phyloP scores from a whole-genome alignment of 2,888 invertebrate genomes.

The Phortica okadai region DNA sequence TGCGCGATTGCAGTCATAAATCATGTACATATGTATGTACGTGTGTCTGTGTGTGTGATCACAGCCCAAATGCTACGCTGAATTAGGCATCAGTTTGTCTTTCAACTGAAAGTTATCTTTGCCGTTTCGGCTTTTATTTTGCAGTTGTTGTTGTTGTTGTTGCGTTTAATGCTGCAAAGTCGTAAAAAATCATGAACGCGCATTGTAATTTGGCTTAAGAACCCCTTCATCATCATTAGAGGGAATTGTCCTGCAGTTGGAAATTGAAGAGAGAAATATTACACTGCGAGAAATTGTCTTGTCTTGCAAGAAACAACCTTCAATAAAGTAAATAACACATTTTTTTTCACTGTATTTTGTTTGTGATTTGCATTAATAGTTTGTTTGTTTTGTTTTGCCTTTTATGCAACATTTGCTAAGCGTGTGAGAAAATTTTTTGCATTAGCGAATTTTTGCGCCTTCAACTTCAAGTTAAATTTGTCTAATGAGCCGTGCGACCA shows the following conservation, averaged over 20 bases:
- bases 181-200: conserved; percentile 25
- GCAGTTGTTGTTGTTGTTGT: conserved; percentile 6
- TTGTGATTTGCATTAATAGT: not conserved
- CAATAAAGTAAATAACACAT: not conserved
- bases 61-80: conserved; percentile 30
- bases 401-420: not conserved
- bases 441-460: not conserved
- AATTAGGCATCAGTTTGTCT: conserved; percentile 30
- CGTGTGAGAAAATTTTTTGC: not conserved
- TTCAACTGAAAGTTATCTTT: not conserved
- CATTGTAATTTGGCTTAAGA: conserved; percentile 67
- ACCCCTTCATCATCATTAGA: conserved; percentile 71
- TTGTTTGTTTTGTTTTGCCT: not conserved
- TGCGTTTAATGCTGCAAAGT: conserved; percentile 30
- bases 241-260: conserved; percentile 31
- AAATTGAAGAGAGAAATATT: not conserved
- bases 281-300: not conserved
- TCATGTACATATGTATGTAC: conserved; percentile 43
- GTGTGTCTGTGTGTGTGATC: conserved; percentile 9
- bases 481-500: not conserved
- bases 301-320: not conserved
- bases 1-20: conserved; percentile 65
- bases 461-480: not conserved
- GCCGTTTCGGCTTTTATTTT: not conserved
- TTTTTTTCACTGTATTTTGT: not conserved